These are phyloP conservation scores for Zaprionus taronus DNA, from an alignment of 1,140 invertebrate species.

Conservation along the genomic window DNA sequence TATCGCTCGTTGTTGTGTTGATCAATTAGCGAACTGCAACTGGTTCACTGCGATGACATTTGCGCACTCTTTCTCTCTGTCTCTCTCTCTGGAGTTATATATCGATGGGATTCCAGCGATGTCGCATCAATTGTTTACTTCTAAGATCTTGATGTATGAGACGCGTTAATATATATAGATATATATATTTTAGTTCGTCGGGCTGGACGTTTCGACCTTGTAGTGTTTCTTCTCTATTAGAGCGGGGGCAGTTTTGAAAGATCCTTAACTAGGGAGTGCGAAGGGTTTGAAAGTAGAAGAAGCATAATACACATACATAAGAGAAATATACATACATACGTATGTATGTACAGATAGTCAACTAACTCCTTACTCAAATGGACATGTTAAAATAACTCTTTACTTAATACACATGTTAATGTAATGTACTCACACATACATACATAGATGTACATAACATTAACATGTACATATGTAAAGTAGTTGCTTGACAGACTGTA, in stretches of 20 bases:
- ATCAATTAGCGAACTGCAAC: conserved; percentile 71
- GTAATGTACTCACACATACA: too few species aligned
- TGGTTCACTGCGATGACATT: conserved; percentile 61
- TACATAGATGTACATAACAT: too few species aligned
- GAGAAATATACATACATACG: too few species aligned
- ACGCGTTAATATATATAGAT: neutral
- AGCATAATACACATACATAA: too few species aligned
- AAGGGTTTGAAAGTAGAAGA: too few species aligned
- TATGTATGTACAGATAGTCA: too few species aligned
- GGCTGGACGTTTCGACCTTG: neutral
- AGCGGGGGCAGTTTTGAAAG: neutral
- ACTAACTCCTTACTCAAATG: too few species aligned
- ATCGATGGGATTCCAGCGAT: conserved; percentile 28
- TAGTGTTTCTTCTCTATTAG: neutral
- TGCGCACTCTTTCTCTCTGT: conserved; percentile 11
- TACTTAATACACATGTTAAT: too few species aligned
- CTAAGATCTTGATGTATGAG: conserved; percentile 9
- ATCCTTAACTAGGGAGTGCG: too few species aligned
- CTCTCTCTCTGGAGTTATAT: conserved; percentile 13
- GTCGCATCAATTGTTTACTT: conserved; percentile 11
- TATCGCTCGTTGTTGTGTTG: conserved; percentile 29
- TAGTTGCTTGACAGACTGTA: too few species aligned
- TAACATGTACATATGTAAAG: too few species aligned
- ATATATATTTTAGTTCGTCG: neutral
- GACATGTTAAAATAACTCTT: too few species aligned